Evolutionary conservation across 2,797 vertebrate genomes (phyloP), one percentile per base, ranked within the genome.

Genomic region (Pelodytes ibericus): DNA sequence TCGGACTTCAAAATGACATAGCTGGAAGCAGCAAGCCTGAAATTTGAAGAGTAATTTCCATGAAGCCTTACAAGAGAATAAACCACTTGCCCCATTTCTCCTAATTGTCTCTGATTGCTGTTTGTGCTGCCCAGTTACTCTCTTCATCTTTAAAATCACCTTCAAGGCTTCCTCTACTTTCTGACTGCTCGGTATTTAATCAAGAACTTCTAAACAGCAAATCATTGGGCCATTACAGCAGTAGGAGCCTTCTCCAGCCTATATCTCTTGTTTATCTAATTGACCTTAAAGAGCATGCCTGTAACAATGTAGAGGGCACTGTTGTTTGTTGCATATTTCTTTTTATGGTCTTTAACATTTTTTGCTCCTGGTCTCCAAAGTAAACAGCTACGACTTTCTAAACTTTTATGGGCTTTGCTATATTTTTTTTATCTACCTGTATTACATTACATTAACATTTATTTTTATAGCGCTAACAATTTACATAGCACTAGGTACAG

Each of bases 91-190:
- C 82, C 85, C 80, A 82, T 86, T 86, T 88, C 87, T 84, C 89
- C 88, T 92, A 92, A 93, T 91, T 90, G 84, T 90, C 85, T 87
- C 85, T 94, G 93, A 93, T 94, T 94, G 89, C 89, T 88, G 88
- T 84, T 90, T 89, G 87, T 85, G 86, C 81, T 85, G 83, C 80
- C 83, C 81, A 49, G 75, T 60, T 84, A 85, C 85, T 88, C 89
- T n/a, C 81, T 79, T 81, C 59, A 0, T 86, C 85, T 88, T 89
- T 68, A 0, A 92, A 92, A 90, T 90, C 89, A 89, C 81, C 84
- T 89, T 88, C 72, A 51, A 90, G 86, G 81, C 86, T 80, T 85
- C 82, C 80, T 72, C 64, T 83, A 81, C 84, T 84, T 85, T 87
- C 57, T 84, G 82, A 80, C 81, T 82, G 80, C 72, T 79, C 79